Conservation (phyloP, 2,888 invertebrate species). For the Watsonalla cultraria region DNA sequence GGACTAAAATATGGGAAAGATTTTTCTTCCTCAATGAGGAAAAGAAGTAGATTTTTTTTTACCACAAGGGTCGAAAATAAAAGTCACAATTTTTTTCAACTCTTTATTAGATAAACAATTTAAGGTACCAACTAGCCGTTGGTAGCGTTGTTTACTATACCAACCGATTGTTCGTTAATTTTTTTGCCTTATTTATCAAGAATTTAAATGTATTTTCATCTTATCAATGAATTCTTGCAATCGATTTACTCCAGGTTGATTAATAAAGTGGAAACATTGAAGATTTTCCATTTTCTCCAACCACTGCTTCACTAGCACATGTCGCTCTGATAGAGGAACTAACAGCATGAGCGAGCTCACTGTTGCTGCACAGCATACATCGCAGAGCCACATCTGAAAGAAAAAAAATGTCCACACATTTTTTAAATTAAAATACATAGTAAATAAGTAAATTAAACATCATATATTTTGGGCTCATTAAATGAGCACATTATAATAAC, state of each 20-base stretch:
- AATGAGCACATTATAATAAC: constrained; percentile 25
- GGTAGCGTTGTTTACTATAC: no score
- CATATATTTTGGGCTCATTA: neutral
- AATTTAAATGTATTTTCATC: constrained; percentile 6
- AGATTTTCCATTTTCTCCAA: constrained; percentile 38
- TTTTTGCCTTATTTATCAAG: no score
- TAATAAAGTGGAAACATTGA: constrained; percentile 29
- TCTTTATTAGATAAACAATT: no score
- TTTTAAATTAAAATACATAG: no score
- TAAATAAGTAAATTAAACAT: neutral
- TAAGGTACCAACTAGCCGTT: no score
- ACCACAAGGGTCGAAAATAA: no score
- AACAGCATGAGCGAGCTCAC: constrained; percentile 60
- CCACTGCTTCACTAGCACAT: constrained; percentile 58
- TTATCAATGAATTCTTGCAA: constrained; percentile 32
- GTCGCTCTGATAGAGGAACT: constrained; percentile 47
- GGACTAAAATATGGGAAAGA: no score
- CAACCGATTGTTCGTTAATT: no score
- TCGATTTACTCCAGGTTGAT: constrained; percentile 40
- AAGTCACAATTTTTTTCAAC: no score
- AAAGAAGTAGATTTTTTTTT: no score
- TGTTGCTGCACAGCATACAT: constrained; percentile 63
- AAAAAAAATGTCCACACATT: constrained; percentile 4
- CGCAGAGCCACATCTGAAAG: constrained; percentile 57
- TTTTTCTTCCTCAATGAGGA: no score